Conservation (phyloP, 2,888 invertebrate species). For the Megamerina dolium region DNA sequence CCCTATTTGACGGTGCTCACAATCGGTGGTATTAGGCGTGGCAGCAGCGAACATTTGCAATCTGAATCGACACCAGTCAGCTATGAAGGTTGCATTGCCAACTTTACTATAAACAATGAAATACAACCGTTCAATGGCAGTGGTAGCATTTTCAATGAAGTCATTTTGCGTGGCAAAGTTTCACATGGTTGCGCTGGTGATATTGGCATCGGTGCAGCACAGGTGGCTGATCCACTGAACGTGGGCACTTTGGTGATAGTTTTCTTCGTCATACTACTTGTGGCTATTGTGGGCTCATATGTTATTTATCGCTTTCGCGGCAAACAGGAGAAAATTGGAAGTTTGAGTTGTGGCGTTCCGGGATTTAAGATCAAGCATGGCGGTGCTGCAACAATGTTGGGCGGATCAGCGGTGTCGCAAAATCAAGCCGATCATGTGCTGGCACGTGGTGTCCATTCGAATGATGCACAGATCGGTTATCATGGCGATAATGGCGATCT, state of each 20-base stretch:
- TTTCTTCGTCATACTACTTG: constrained; percentile 83
- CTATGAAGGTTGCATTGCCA: constrained; percentile 85
- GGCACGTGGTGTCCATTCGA: constrained; percentile 62
- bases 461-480: constrained; percentile 60
- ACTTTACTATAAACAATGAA: constrained; percentile 83
- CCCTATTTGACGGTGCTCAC: constrained; percentile 78
- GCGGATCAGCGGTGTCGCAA: constrained; percentile 62
- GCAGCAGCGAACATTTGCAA: constrained; percentile 54
- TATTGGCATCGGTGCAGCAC: constrained; percentile 68
- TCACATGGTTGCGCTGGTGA: constrained; percentile 68
- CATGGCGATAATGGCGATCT: constrained; percentile 69
- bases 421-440: constrained; percentile 65
- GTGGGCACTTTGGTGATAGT: constrained; percentile 91
- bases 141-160: constrained; percentile 72
- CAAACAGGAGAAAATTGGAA: constrained; percentile 76
- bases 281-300: constrained; percentile 85
- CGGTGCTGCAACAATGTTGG: constrained; percentile 64
- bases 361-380: constrained; percentile 69
- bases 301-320: constrained; percentile 85
- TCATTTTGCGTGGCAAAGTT: constrained; percentile 66
- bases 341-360: constrained; percentile 59
- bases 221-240: constrained; percentile 79
- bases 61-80: constrained; percentile 54
- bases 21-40: constrained; percentile 68
- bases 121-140: constrained; percentile 85